Base-by-base conservation (phyloP, 2,113 vertebrate genomes). In the Phoxinus phoxinus region DNA sequence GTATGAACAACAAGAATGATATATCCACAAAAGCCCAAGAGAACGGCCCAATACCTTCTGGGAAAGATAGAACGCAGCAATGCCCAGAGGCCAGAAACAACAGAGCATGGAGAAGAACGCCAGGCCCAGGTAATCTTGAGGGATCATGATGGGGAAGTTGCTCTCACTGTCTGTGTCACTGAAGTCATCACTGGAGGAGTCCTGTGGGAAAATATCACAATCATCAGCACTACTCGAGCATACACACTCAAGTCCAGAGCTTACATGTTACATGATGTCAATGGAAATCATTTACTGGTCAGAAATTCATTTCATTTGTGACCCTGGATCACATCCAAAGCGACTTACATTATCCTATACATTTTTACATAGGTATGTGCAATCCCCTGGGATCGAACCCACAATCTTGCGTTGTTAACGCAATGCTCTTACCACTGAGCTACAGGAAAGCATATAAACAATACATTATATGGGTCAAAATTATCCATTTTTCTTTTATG, bases 81-180 rank as follows among this genome's bases (percentile, higher is more conserved):
- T 97, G 89, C 96, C 97, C 88, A 97, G 90, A 1, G 96, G 96
- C 97, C 96, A 98, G 92, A 98, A 97, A 87, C 96, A 97, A 87
- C 96, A 97, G 65, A 97, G 94, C 96, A 97, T 96, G 51, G 96
- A 97, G 94, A 98, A 98, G 79, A 97, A 96, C 0, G 96, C 96
- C 88, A 98, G 89, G 78, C 96, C 96, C 23, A 97, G 91, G 89
- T 97, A 95, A 92, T 98, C 96, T 75, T 96, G 95, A 63, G 97
- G 96, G 83, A 96, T 94, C 91, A 95, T 94, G 15, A 95, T 93
- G 7, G 96, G 94, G 87, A 96, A 96, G 92, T 94, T 93, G 84
- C 88, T 95, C 71, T 94, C 95, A 35, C 95, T 94, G 51, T 95
- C 95, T 0, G 93, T 95, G 82, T 97, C 96, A 23, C 96, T 97